Evolutionary conservation across 1,140 invertebrate genomes (phyloP), one percentile per base, ranked within the genome.

Genomic region (Meloidogyne floridensis): DNA sequence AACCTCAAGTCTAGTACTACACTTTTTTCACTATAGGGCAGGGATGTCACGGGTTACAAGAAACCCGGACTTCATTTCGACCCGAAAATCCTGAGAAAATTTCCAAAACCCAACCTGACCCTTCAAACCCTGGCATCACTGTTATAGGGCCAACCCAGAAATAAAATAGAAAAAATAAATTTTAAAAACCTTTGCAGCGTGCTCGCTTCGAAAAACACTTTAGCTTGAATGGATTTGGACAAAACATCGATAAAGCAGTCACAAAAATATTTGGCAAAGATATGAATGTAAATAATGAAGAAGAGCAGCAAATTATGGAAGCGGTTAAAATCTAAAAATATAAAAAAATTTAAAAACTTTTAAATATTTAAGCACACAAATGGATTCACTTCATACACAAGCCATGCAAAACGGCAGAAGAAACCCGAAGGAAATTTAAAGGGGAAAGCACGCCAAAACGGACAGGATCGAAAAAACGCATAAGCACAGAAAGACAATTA

Each of bases 241-340:
- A 74, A 20, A 84, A 87, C 72, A 82, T 87, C 51, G 86, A 87
- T 69, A 80, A 87, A 15, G 86, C 86, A 20, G 59, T 88, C 43
- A 42, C 69, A 42, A 78, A 80, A 56, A 80, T 87, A 71, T 87
- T 87, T 72, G 80, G 83, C 1, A 71, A 76, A 18, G 53, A 43
- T 11, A 20, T 9, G 76, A 13, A n/a, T 59, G 9, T 20, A 59
- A 32, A 77, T 65, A 54, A 15, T 47, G 47, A 47, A 47, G 47
- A 47, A 6, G 75, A 20, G 75, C 10, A 76, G 32, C 10, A 15
- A 15, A 77, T 6, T 13, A 8, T 69, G 51, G 75, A 77, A 15
- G 53, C 11, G 15, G 59, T 65, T 65, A n/a, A n/a, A n/a, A n/a
- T 18, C n/a, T 65, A 65, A 65, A 59, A 65, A 65, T n/a, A n/a